A percentile compares a stretch with the other conserved stretches of the same genome.
phyloP scores from a whole-genome alignment of 2,888 invertebrate species.

The Xanthorhoe designata region DNA sequence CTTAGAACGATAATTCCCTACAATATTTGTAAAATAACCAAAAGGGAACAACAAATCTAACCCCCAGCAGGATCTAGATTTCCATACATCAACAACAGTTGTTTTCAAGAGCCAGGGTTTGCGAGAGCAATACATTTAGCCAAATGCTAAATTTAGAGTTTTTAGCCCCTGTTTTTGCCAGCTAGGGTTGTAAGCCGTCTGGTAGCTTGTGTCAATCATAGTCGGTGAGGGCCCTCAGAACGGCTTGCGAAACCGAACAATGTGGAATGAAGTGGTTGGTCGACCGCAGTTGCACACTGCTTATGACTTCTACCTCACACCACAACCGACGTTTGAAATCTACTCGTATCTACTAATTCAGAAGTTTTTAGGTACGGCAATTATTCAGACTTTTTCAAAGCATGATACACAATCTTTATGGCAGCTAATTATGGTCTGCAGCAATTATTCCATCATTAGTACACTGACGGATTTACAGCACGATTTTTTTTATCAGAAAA shows the following conservation, averaged over 20 bases:
- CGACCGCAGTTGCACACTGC: slow-evolving; percentile 52
- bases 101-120: slow-evolving; percentile 25
- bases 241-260: slow-evolving; percentile 73
- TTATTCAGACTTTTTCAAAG: neutral
- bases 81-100: slow-evolving; percentile 27
- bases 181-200: slow-evolving; percentile 62
- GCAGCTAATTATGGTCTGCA: neutral
- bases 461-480: neutral
- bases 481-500: neutral
- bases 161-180: slow-evolving; percentile 50
- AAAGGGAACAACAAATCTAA: slow-evolving; percentile 2
- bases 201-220: slow-evolving; percentile 71
- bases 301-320: slow-evolving; percentile 38
- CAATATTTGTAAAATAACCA: neutral
- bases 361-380: neutral
- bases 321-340: slow-evolving; percentile 21
- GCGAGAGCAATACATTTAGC: slow-evolving; percentile 27
- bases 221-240: slow-evolving; percentile 66
- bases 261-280: slow-evolving; percentile 69
- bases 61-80: slow-evolving; percentile 18
- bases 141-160: slow-evolving; percentile 33
- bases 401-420: neutral
- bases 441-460: neutral
- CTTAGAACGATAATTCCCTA: neutral
- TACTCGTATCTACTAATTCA: slow-evolving; percentile 3